Base-by-base conservation (phyloP, 2,888 invertebrate species). In the Hypena proboscidalis region DNA sequence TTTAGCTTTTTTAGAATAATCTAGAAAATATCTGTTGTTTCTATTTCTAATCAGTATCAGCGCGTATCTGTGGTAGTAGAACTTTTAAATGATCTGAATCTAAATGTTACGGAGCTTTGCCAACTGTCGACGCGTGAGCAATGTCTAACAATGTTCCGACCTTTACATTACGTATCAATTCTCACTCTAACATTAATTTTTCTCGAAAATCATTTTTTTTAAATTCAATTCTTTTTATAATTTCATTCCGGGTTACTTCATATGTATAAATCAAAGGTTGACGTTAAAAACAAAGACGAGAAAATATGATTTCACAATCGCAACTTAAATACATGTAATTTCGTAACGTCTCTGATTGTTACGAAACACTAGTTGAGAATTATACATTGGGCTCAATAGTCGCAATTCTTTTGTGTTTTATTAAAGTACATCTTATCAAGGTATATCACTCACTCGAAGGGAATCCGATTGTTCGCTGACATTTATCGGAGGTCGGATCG, bases 401-500 rank as follows among this genome's bases (percentile, higher is more conserved):
- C n/a, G n/a, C n/a, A n/a, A n/a, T n/a, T n/a, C n/a, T n/a, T n/a
- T n/a, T n/a, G n/a, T n/a, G 4, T 11, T 35, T 13, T n/a, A 17
- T 17, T 25, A 11, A n/a, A 2, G 3, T 32, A 6, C 6, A n/a
- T 13, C 14, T 9, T 9, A 29, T 10, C 14, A 40, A 55, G 35
- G 37, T 37, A 25, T 34, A 61, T 49, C 27, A 81, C 93, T 94
- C 91, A 96, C 96, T 94, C 95, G 96, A 58, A 96, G 88, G 54
- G 93, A 84, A 69, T 96, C 96, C 51, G 97, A 96, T 71, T 90
- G 90, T 67, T 94, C 94, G 73, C 77, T 92, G 62, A 95, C 88
- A 80, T 94, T 95, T 77, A 97, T 94, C 53, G 97, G 97, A 57
- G 94, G 92, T 70, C 94, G 93, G 64, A 97, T 93, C 44, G 95